phyloP scores from a whole-genome alignment of 1,140 invertebrate genomes.

The Adoxophyes honmai region DNA sequence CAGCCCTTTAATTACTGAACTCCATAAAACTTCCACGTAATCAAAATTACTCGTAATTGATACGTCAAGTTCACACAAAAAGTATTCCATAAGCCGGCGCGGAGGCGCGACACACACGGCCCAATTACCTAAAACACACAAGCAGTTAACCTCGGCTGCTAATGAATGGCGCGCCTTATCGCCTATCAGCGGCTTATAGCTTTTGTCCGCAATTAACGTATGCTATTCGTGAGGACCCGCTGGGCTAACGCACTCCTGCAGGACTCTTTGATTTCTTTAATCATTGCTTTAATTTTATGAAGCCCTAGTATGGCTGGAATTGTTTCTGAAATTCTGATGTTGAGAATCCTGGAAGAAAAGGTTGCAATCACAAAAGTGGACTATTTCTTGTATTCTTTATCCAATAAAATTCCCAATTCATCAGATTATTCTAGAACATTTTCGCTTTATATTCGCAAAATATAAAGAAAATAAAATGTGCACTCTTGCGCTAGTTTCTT shows the following conservation, averaged over 20 bases:
- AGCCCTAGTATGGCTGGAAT: too few relatives aligned
- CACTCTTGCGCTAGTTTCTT: too few relatives aligned
- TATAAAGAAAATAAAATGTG: too few relatives aligned
- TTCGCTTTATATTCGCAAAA: too few relatives aligned
- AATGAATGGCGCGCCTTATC: conserved; percentile 69
- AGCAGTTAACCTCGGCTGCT: conserved; percentile 62
- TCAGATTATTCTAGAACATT: too few relatives aligned
- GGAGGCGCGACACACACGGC: conserved; percentile 40
- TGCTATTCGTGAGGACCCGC: conserved; percentile 19
- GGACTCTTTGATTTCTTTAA: too few relatives aligned
- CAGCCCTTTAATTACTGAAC: background rate
- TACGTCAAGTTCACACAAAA: conserved; percentile 47
- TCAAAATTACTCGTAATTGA: conserved; percentile 23
- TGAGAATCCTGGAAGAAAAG: too few relatives aligned
- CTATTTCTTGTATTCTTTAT: too few relatives aligned
- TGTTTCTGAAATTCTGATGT: too few relatives aligned
- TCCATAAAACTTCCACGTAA: background rate
- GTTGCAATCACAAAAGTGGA: too few relatives aligned
- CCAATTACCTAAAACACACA: conserved; percentile 63
- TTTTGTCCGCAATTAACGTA: conserved; percentile 56
- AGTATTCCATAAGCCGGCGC: conserved; percentile 40
- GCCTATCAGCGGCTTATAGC: conserved; percentile 59
- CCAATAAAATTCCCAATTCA: too few relatives aligned
- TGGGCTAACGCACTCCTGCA: conserved; percentile 21
- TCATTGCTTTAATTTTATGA: too few relatives aligned